A percentile compares a stretch with the other conserved stretches of the same genome.
phyloP scores from a whole-genome alignment of 2,797 vertebrate genomes.

The Gephyroberyx darwinii region DNA sequence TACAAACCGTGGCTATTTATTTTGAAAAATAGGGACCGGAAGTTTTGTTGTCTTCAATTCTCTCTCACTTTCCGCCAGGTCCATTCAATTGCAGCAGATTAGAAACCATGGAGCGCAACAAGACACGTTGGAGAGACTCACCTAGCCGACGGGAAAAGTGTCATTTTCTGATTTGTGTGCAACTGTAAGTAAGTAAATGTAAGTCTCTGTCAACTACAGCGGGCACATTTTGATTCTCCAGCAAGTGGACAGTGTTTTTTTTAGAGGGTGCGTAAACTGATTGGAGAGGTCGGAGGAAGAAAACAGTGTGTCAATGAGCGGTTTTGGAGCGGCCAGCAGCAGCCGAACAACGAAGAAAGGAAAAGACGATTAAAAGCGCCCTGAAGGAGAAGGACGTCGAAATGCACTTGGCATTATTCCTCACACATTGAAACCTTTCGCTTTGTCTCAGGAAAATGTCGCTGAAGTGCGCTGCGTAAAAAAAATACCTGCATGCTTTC shows the following conservation, averaged over 20 bases:
- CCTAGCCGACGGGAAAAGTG: slow-evolving; percentile 40
- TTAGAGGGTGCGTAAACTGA: slow-evolving; percentile 48
- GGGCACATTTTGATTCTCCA: neutral
- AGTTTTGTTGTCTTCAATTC: neutral
- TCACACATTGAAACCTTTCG: slow-evolving; percentile 18
- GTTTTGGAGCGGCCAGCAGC: slow-evolving; percentile 44
- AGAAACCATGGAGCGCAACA: slow-evolving; percentile 75
- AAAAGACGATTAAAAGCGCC: slow-evolving; percentile 14
- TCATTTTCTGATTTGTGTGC: slow-evolving; percentile 36
- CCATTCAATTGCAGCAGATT: slow-evolving; percentile 51
- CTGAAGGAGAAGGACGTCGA: slow-evolving; percentile 18
- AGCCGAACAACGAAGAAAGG: slow-evolving; percentile 34
- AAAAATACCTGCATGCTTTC: slow-evolving; percentile 28
- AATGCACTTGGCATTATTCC: slow-evolving; percentile 22
- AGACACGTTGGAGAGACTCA: slow-evolving; percentile 63
- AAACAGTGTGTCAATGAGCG: neutral
- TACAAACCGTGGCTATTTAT: neutral
- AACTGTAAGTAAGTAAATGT: neutral
- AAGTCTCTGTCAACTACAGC: slow-evolving; percentile 33
- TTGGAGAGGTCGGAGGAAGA: slow-evolving; percentile 38
- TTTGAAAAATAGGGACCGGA: slow-evolving; percentile 28
- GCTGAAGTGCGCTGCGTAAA: slow-evolving; percentile 49
- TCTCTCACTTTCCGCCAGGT: slow-evolving; percentile 10
- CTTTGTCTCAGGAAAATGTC: slow-evolving; percentile 11
- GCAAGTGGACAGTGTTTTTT: slow-evolving; percentile 32